Base-by-base conservation (phyloP, 2,888 invertebrate genomes). In the Tipula unca region DNA sequence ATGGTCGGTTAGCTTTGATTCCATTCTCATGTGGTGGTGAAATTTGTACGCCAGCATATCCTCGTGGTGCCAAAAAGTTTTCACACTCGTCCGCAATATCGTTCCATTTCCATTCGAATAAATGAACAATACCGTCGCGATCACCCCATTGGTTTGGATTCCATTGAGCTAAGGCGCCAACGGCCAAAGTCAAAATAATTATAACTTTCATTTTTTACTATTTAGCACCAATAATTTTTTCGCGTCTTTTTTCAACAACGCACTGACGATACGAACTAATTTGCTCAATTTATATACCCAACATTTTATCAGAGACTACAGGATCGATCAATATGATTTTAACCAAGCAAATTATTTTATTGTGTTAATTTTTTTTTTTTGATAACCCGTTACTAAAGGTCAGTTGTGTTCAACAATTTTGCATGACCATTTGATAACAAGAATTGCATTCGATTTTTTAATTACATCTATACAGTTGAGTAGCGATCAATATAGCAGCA, bases 41-140 rank as follows among this genome's bases (percentile, higher is more conserved):
- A 48, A 85, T 95, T 92, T 95, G 95, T 85, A 95, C 93, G 86
- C 94, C 96, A 85, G 93, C 96, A 89, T 92, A 96, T 54, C 95
- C 96, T 87, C 92, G 92, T 0, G 95, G 94, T 0, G 93, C 94
- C 35, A 97, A 91, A 90, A 95, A 96, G 13, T 92, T 89, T 89
- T 96, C 96, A 89, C 96, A 97, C 89, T 97, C 96, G 29, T 90
- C 91, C 0, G 96, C 96, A 69, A 96, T 95, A 88, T 96, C 96
- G 29, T 91, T 90, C 94, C 95, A 96, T 89, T 94, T 95, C 96
- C 96, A 96, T 89, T 96, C 96, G 87, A 95, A 95, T 14, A 95
- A 90, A 88, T 95, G 95, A 0, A 95, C 95, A 90, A 96, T 95
- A 0, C 93, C 93, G 13, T 92, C 92, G 20, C 94, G 92, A 39